Evolutionary conservation across 2,113 vertebrate species (phyloP).

Genomic region (Trichechus manatus): DNA sequence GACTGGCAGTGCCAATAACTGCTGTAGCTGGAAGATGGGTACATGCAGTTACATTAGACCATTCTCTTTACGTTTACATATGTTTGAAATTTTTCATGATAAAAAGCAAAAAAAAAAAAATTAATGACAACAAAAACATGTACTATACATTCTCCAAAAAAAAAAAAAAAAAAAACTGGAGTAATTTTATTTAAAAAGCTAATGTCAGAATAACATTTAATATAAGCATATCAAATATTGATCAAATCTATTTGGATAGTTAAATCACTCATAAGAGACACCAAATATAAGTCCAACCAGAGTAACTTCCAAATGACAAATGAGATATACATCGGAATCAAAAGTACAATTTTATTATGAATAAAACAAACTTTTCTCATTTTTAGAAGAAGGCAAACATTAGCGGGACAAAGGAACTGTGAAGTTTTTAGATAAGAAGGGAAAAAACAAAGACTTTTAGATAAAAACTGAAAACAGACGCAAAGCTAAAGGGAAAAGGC

Average conservation of each 20-base stretch:
- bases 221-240: neutral
- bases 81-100: neutral
- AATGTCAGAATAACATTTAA: neutral
- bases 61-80: neutral
- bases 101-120: neutral
- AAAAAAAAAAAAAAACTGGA: neutral
- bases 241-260: neutral
- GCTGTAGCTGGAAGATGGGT: neutral
- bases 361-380: neutral
- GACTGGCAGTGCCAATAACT: neutral
- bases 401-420: neutral
- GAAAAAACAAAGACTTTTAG: neutral
- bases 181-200: neutral
- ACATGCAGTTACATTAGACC: neutral
- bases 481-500: neutral
- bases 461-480: neutral
- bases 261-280: neutral
- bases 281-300: neutral
- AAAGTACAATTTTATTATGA: neutral
- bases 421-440: neutral
- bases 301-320: neutral
- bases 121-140: neutral
- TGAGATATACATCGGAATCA: neutral
- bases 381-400: neutral
- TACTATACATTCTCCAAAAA: neutral